Evolutionary conservation across 2,888 invertebrate genomes (phyloP), one percentile per base, ranked within the genome.

Genomic region (Galerucella calmariensis): DNA sequence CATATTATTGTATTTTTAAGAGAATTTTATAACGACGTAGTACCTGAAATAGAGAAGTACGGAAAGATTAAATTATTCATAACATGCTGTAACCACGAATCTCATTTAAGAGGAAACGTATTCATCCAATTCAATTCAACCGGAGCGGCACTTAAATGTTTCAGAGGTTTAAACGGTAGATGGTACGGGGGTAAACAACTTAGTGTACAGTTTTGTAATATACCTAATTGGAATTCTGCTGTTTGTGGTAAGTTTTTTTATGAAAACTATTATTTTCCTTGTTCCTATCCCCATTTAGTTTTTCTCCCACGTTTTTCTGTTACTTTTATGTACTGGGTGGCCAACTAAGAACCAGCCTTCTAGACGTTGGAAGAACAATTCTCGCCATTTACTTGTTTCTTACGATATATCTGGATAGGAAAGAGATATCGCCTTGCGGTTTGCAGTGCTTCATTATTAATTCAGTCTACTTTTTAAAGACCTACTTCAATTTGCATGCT

Each of bases 41-140:
- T 95, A 51, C 92, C 93, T 2, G 97, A 98, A 88, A 90, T 98
- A 84, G 91, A 84, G 48, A 69, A 58, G 16, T 79, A 63, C 67
- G 83, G 88, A 11, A 91, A 91, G 56, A 58, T 78, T 4, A 73
- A 72, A 67, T 24, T 78, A 80, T 91, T 94, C 84, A 92, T 94
- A 87, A 94, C 94, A 80, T 96, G 97, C 84, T 92, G 94, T 82
- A 98, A 98, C 86, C 92, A 91, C 70, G 95, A 96, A 85, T 89
- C 92, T 65, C 97, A 98, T 88, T 90, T 98, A 14, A 90, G 97
- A 59, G 98, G 98, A 0, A 97, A 98, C 87, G 94, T 97, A 46
- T 97, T 96, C 84, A 90, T 97, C 41, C 95, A 97, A 84, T 98
- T 92, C 88, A 86, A 85, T 8, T 89, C 87, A 0, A 83, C 87